phyloP scores from a whole-genome alignment of 1,140 invertebrate species.

The Conus ventricosus region DNA sequence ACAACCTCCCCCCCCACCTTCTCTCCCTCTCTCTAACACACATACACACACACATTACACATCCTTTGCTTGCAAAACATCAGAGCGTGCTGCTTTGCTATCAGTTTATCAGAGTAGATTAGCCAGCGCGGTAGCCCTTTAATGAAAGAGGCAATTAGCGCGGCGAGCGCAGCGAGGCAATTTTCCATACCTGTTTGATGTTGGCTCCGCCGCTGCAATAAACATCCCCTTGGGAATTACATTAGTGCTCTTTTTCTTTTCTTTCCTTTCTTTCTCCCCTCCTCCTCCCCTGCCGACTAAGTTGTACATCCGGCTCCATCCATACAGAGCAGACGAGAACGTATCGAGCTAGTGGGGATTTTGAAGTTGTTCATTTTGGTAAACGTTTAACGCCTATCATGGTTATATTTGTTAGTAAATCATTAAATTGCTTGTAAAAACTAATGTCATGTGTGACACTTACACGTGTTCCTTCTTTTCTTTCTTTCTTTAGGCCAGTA shows the following conservation, averaged over 20 bases:
- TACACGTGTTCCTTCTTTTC: too few species aligned
- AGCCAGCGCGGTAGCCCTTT: neutral
- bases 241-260: neutral
- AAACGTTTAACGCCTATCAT: too few species aligned
- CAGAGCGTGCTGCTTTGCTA: neutral
- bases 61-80: neutral
- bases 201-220: neutral
- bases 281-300: neutral
- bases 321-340: too few species aligned
- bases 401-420: too few species aligned
- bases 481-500: too few species aligned
- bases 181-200: slow-evolving; percentile 12
- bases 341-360: too few species aligned
- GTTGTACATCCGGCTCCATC: too few species aligned
- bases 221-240: neutral
- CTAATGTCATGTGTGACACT: too few species aligned
- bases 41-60: neutral
- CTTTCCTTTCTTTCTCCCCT: neutral
- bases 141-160: slow-evolving; percentile 24
- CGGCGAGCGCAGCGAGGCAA: neutral
- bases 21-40: neutral
- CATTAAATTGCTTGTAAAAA: too few species aligned
- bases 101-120: slow-evolving; percentile 25
- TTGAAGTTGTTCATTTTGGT: too few species aligned
- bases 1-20: neutral